A percentile compares a stretch with the other conserved stretches of the same genome.
Conservation (phyloP, 2,888 invertebrate species). For the Drosophila monieri region DNA sequence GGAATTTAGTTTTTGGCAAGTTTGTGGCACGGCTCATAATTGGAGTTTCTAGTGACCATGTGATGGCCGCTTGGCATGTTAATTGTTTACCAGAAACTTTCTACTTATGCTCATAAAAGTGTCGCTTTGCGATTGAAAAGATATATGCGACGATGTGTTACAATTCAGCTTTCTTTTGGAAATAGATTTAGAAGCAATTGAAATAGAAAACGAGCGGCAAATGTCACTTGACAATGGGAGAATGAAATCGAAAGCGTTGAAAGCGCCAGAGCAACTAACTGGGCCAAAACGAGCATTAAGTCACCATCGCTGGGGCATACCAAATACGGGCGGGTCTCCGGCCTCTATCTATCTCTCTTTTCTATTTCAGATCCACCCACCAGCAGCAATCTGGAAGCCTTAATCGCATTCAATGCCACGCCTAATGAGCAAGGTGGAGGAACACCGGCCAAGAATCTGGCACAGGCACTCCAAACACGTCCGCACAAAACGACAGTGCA, state of each 20-base stretch:
- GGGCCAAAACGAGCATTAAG: conserved; percentile 74
- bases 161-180: conserved; percentile 71
- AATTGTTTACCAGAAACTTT: conserved; percentile 70
- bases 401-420: conserved; percentile 58
- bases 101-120: conserved; percentile 71
- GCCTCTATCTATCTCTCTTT: conserved; percentile 2
- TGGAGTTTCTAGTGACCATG: conserved; percentile 43
- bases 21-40: conserved; percentile 33
- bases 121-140: conserved; percentile 68
- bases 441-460: conserved; percentile 42
- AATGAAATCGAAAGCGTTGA: conserved; percentile 76
- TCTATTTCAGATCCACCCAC: conserved; percentile 32
- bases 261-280: conserved; percentile 55
- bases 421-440: conserved; percentile 18
- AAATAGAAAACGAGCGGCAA: conserved; percentile 67
- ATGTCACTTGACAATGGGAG: conserved; percentile 49
- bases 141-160: conserved; percentile 60
- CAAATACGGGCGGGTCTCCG: conserved; percentile 60
- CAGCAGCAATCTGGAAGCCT: conserved; percentile 47
- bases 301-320: conserved; percentile 64
- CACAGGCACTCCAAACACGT: conserved; percentile 35
- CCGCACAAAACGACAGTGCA: conserved; percentile 56
- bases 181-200: conserved; percentile 76
- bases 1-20: conserved; percentile 21
- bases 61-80: conserved; percentile 57